A percentile compares a stretch with the other conserved stretches of the same genome.
Evolutionary conservation across 2,888 invertebrate species (phyloP).

Genomic region (Torymus aiolomorphi): DNA sequence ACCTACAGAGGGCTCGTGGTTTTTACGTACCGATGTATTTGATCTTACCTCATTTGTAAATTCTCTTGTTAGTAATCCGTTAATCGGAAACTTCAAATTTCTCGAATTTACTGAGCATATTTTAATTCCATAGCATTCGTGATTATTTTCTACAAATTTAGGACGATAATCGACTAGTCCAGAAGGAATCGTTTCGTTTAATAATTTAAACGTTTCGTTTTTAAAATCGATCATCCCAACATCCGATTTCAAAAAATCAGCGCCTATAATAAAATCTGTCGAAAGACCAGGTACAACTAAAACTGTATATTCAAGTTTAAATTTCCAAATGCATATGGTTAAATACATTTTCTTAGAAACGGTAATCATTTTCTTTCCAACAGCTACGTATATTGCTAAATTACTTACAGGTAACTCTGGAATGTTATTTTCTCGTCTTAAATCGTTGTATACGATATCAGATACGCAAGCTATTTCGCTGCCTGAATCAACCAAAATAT

Average conservation of each 20-base stretch:
- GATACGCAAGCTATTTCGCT: neutral
- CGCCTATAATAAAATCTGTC: too few species aligned
- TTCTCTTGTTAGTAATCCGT: too few species aligned
- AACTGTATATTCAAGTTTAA: neutral
- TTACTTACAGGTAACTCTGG: neutral
- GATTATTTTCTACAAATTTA: neutral
- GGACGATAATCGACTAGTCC: neutral
- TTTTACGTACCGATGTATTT: too few species aligned
- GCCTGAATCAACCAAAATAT: too few species aligned
- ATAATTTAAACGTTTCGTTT: too few species aligned
- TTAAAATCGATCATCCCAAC: neutral
- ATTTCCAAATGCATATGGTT: neutral
- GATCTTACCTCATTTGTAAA: too few species aligned
- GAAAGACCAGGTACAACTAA: neutral
- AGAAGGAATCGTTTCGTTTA: neutral
- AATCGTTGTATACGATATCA: neutral
- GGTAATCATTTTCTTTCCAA: neutral
- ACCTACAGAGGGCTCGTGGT: too few species aligned
- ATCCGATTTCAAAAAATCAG: neutral
- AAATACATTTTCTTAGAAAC: neutral
- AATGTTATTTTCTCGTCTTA: neutral
- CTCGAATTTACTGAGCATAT: neutral
- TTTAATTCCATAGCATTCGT: neutral
- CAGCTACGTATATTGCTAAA: neutral
- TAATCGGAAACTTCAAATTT: neutral